Base-by-base conservation (phyloP, 2,888 invertebrate genomes). In the Gymnosoma rotundatum region DNA sequence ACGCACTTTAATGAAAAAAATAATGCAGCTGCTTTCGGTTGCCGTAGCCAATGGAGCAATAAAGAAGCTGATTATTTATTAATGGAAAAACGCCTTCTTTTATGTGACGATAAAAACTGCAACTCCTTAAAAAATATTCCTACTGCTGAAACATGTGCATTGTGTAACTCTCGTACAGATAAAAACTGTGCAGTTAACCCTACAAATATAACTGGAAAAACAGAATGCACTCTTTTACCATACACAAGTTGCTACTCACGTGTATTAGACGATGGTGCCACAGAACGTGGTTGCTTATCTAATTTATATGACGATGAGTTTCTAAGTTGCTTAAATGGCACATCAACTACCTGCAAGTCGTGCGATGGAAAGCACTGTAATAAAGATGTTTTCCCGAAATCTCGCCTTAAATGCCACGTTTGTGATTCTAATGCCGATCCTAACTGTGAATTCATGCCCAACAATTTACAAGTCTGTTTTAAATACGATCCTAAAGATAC, bases 201-300 rank as follows among this genome's bases (percentile, higher is more conserved):
- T 0, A 3, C 32, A 0, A 50, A 2, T 8, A 86, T 90, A 7
- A 14, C 1, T 2, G 83, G 87, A 6, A 36, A 67, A 0, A 89
- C 89, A 0, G 82, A 9, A 0, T 91, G 91, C 38, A 10, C 18
- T 2, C 0, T 73, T 0, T 1, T 48, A 5, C 91, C 90, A 3
- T 86, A 87, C 20, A 89, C 91, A 0, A 86, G 89, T 0, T 91
- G 91, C 67, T 91, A 91, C 36, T 78, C 89, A 0, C 89, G 91
- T 7, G 88, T 91, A 0, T 83, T 90, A 4, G 3, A 18, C 3
- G 89, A 90, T 74, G 91, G 91, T n/a, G 75, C 87, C 32, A 91
- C 91, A 1, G 92, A 92, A 80, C 88, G 91, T 38, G 92, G 92
- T 10, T 91, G 91, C 16, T 48, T 90, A 9, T 89, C 91, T 9